Percentiles rank a stretch among this genome's conserved stretches.
Evolutionary conservation across 2,888 invertebrate genomes (phyloP).

Genomic region (Amorpha juglandis): DNA sequence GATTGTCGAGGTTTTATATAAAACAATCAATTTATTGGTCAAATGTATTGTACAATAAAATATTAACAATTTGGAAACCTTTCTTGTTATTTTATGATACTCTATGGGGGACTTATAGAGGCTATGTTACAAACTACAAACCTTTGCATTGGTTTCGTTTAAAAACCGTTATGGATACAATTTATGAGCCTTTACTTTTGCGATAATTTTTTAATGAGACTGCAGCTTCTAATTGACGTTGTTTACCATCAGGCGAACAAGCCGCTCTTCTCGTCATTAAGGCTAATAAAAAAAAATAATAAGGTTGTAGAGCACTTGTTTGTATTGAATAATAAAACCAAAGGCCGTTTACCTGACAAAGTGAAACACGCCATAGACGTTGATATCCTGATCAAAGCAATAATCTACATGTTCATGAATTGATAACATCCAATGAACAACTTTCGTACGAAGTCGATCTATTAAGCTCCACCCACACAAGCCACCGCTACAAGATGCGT

Average conservation of each 20-base stretch:
- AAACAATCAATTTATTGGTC: too few species aligned
- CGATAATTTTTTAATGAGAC: background rate
- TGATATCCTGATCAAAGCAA: slow-evolving; percentile 56
- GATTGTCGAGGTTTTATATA: background rate
- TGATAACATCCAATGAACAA: slow-evolving; percentile 79
- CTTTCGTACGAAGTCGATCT: slow-evolving; percentile 68
- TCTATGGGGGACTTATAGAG: background rate
- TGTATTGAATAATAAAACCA: slow-evolving; percentile 16
- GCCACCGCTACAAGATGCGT: slow-evolving; percentile 54
- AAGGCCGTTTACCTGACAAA: slow-evolving; percentile 20
- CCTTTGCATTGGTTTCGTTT: too few species aligned
- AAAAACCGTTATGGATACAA: background rate
- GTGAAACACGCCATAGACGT: slow-evolving; percentile 25
- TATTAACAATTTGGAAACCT: background rate
- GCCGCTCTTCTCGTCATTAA: too few species aligned
- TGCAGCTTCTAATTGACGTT: too few species aligned
- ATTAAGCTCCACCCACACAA: slow-evolving; percentile 76
- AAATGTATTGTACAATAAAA: background rate
- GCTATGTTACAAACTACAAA: too few species aligned
- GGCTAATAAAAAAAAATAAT: background rate
- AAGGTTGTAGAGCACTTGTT: too few species aligned
- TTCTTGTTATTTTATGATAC: background rate
- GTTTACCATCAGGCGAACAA: too few species aligned
- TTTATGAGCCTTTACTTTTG: background rate
- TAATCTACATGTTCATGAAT: slow-evolving; percentile 70